These are phyloP conservation scores for Zeuzera pyrina DNA, from an alignment of 2,888 invertebrate species.

Conservation along the genomic window DNA sequence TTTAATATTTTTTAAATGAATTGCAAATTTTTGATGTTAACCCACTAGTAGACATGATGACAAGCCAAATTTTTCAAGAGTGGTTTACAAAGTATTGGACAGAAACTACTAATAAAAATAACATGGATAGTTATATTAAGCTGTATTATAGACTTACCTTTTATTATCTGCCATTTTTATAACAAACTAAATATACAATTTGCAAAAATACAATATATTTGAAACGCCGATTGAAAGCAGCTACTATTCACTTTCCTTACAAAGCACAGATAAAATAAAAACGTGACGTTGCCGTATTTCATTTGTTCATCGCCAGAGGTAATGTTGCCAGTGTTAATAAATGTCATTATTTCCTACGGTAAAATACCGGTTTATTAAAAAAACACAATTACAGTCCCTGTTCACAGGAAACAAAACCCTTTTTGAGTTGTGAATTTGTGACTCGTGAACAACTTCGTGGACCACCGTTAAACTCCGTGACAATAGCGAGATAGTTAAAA, in stretches of 20 bases:
- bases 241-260: constrained; percentile 3
- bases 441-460: too few relatives aligned
- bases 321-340: constrained; percentile 36
- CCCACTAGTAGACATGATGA: constrained; percentile 66
- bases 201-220: constrained; percentile 41
- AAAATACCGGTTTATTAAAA: neutral
- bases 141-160: constrained; percentile 46
- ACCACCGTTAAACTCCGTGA: too few relatives aligned
- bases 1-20: too few relatives aligned
- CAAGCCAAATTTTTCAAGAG: constrained; percentile 63
- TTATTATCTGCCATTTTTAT: constrained; percentile 72
- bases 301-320: constrained; percentile 56
- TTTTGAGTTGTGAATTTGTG: too few relatives aligned
- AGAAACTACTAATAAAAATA: neutral
- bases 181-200: constrained; percentile 44
- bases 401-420: too few relatives aligned
- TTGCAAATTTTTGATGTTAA: too few relatives aligned
- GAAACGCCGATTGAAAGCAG: constrained; percentile 45
- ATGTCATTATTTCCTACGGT: constrained; percentile 11
- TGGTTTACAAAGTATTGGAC: neutral
- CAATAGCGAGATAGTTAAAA: too few relatives aligned
- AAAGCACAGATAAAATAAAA: constrained; percentile 4
- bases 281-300: constrained; percentile 74
- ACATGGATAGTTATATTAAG: constrained; percentile 9
- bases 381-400: too few relatives aligned